Evolutionary conservation across 2,113 vertebrate species (phyloP), one percentile per base, ranked within the genome.

Genomic region (Nansenia antarctica): DNA sequence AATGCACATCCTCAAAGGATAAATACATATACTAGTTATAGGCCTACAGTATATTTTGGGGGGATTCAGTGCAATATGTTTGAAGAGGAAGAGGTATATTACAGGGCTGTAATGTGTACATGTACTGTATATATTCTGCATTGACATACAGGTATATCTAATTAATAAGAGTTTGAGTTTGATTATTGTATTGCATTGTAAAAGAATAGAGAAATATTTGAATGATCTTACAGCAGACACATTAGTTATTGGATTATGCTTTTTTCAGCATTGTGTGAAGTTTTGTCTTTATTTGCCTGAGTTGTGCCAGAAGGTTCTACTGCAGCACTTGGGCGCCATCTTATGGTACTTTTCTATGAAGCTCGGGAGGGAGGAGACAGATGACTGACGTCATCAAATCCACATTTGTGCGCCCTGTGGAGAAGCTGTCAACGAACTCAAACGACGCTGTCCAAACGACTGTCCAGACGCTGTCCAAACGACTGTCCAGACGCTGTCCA

Each of bases 1-100:
- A n/a, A 85, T 82, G 82, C 76, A 73, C 31, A 69, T 82, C 79
- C 82, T 75, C 70, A 85, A 77, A 31, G 54, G 67, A 34, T 72
- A n/a, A 78, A 74, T n/a, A n/a, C n/a, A n/a, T n/a, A n/a, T n/a
- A n/a, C n/a, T n/a, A n/a, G 66, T 22, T 42, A 82, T 35, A 67
- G 72, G n/a, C n/a, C n/a, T 62, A 82, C 20, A 72, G 70, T 78
- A 65, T 69, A 66, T 70, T 81, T n/a, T n/a, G n/a, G n/a, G n/a
- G n/a, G n/a, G n/a, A n/a, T n/a, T n/a, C 18, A 20, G 14, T 42
- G 18, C 14, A 3, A 1, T 20, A 49, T 49, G 20, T 49, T 75
- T 72, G 59, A 9, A 57, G 57, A 59, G 27, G 27, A 9, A 30
- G 29, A 15, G 55, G 12, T 30, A 31, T 58, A 58, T 32, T 14